Conservation (phyloP, 2,888 invertebrate genomes). For the Reticulitermes lucifugus region DNA sequence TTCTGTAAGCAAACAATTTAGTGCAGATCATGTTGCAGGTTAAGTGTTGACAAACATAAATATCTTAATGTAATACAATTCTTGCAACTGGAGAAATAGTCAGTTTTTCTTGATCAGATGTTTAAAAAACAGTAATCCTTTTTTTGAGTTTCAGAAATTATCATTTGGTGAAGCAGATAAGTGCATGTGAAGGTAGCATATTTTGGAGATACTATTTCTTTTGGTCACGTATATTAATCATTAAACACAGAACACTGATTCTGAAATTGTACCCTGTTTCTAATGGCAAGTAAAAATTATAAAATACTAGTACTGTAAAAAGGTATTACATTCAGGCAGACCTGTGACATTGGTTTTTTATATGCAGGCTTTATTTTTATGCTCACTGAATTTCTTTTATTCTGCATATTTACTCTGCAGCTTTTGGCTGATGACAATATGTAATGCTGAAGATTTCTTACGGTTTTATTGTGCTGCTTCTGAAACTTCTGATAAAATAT, state of each 20-base stretch:
- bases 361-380: neutral
- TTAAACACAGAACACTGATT: neutral
- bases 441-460: neutral
- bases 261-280: constrained; percentile 13
- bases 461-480: neutral
- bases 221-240: neutral
- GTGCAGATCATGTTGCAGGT: too few species aligned
- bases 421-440: neutral
- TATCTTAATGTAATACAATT: too few species aligned
- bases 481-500: neutral
- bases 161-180: neutral
- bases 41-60: too few species aligned
- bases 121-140: too few species aligned
- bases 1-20: too few species aligned
- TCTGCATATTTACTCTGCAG: neutral
- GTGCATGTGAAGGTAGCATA: neutral
- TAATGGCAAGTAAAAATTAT: constrained; percentile 2
- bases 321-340: neutral
- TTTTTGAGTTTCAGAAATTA: too few species aligned
- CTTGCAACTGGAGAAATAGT: too few species aligned
- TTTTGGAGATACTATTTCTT: neutral
- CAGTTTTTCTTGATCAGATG: too few species aligned
- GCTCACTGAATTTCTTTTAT: neutral
- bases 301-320: neutral
- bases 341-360: neutral